A percentile compares a stretch with the other conserved stretches of the same genome.
These are phyloP conservation scores for Brachionus paranguensis DNA, from an alignment of 1,140 invertebrate genomes.

Conservation along the genomic window DNA sequence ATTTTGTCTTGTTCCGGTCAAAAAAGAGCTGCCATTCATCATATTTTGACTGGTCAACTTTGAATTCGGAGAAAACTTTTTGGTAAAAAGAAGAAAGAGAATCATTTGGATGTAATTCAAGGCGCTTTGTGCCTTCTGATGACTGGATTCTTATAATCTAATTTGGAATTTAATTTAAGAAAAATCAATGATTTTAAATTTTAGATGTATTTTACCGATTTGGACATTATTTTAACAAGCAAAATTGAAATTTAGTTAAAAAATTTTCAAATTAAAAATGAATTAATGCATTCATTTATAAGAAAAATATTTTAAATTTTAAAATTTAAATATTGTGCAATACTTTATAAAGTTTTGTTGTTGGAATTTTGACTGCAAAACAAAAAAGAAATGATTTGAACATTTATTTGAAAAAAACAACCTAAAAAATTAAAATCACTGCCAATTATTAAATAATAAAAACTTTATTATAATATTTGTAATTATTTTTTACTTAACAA, in stretches of 20 bases:
- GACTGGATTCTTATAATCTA: slow-evolving; percentile 34
- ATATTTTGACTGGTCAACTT: not conserved
- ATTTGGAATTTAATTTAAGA: not conserved
- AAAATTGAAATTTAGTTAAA: not conserved
- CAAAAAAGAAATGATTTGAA: not conserved
- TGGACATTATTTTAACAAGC: not conserved
- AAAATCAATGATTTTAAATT: not conserved
- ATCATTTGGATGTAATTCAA: not conserved
- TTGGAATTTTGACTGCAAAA: not conserved
- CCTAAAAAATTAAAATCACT: not conserved
- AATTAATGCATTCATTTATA: not conserved
- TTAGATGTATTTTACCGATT: not conserved
- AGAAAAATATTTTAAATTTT: not conserved
- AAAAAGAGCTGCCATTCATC: not conserved
- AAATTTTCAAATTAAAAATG: not conserved
- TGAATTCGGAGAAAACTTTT: not conserved
- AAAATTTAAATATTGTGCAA: not conserved
- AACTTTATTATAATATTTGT: not conserved
- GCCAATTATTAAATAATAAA: not conserved
- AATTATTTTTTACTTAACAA: too few species aligned
- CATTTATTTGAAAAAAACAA: not conserved
- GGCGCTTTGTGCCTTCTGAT: not conserved
- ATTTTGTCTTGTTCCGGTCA: not conserved
- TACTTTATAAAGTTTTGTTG: not conserved
- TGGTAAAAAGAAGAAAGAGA: not conserved